These are phyloP conservation scores for Urocitellus parryii DNA, from an alignment of 2,113 vertebrate genomes.

Conservation along the genomic window DNA sequence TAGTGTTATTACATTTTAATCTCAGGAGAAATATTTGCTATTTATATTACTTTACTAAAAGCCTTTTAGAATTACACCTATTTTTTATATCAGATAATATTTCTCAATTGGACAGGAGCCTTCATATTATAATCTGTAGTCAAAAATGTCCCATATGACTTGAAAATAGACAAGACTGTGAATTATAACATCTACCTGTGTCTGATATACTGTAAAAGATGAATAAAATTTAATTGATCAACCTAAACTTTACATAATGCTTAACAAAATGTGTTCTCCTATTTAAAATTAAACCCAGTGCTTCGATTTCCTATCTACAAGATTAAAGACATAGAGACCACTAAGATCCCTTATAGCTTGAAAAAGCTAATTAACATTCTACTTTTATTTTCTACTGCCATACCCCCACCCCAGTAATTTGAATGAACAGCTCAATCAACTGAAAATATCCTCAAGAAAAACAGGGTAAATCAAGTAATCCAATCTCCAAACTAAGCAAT, in stretches of 20 bases:
- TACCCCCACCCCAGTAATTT: neutral
- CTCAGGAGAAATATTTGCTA: slow-evolving; percentile 56
- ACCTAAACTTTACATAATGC: neutral
- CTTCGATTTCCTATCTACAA: slow-evolving; percentile 20
- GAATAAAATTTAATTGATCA: neutral
- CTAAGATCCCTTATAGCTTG: neutral
- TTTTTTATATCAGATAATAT: slow-evolving; percentile 55
- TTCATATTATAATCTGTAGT: slow-evolving; percentile 13
- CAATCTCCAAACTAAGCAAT: neutral
- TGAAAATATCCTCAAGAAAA: neutral
- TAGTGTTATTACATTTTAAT: slow-evolving; percentile 28
- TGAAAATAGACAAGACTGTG: neutral
- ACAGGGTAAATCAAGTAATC: neutral
- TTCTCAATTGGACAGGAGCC: slow-evolving; percentile 43
- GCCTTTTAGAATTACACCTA: slow-evolving; percentile 61
- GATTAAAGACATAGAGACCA: neutral
- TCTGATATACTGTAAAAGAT: neutral
- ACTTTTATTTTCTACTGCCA: neutral
- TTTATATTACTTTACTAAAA: slow-evolving; percentile 68
- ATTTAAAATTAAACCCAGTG: slow-evolving; percentile 1
- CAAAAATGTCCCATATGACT: slow-evolving; percentile 12
- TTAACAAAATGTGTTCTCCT: neutral
- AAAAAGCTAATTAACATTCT: slow-evolving; percentile 11
- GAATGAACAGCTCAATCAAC: neutral
- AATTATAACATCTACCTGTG: neutral